phyloP scores from a whole-genome alignment of 23 tunicate genomes.

The Corella eumyota region DNA sequence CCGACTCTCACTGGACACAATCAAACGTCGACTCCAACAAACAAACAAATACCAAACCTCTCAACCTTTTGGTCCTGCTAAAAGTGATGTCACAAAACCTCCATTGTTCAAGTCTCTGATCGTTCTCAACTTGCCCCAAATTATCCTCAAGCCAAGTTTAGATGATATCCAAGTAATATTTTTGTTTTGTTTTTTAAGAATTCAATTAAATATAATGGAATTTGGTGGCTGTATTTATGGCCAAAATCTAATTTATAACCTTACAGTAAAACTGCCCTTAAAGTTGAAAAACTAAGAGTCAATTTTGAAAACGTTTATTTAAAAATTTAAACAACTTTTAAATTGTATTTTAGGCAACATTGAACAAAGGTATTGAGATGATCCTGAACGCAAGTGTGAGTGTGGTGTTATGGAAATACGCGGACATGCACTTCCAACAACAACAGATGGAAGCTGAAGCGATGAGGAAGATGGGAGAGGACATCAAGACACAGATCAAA shows the following conservation, averaged over 20 bases:
- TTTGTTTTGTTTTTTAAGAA: too few species aligned
- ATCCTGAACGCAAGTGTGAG: conserved; percentile 59
- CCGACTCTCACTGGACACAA: conserved; percentile 72
- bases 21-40: conserved; percentile 96
- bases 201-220: too few species aligned
- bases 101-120: conserved; percentile 95
- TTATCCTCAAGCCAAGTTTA: conserved; percentile 81
- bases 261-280: too few species aligned
- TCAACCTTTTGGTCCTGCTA: conserved; percentile 26
- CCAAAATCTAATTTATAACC: too few species aligned
- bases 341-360: conserved; percentile 14
- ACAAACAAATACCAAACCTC: conserved; percentile 77
- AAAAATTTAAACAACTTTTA: too few species aligned
- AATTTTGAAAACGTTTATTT: too few species aligned
- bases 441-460: conserved; percentile 96
- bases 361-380: conserved; percentile 78
- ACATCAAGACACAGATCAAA: conserved; percentile 79
- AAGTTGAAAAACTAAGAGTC: too few species aligned
- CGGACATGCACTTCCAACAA: conserved; percentile 63
- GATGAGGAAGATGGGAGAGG: conserved; percentile 97
- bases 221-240: too few species aligned
- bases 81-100: conserved; percentile 24
- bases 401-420: conserved; percentile 84
- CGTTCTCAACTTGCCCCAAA: conserved; percentile 63
- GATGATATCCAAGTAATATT: conserved; percentile 84